phyloP scores from a whole-genome alignment of 2,113 vertebrate species.

The Heteronetta atricapilla region DNA sequence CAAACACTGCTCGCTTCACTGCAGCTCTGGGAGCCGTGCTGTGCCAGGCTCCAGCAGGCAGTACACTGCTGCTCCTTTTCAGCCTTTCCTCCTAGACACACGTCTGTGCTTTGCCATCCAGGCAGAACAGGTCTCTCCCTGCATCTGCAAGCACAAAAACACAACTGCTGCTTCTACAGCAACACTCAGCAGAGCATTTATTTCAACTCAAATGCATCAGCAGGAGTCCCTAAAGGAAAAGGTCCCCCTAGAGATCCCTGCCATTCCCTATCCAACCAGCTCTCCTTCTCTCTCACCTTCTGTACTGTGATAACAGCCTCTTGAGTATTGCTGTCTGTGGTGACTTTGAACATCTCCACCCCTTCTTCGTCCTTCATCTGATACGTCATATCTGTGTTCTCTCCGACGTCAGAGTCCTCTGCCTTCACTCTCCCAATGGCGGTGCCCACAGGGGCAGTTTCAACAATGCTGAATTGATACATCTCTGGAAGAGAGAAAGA shows the following conservation, averaged over 20 bases:
- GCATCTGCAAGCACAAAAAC: neutral
- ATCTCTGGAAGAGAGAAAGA: constrained; percentile 81
- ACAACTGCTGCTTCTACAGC: neutral
- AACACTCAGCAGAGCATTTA: neutral
- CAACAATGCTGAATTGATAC: constrained; percentile 94
- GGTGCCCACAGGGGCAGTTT: constrained; percentile 86
- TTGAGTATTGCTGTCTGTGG: constrained; percentile 90
- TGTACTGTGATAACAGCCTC: constrained; percentile 90
- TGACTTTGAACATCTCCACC: constrained; percentile 87
- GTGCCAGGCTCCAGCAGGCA: neutral
- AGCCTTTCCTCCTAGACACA: neutral
- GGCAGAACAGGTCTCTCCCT: neutral
- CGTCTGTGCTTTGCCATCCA: neutral
- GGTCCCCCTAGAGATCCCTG: neutral
- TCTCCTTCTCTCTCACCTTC: constrained; percentile 77
- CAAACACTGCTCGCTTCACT: neutral
- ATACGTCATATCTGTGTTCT: constrained; percentile 97
- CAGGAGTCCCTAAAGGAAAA: neutral
- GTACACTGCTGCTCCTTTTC: neutral
- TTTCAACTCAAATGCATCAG: neutral
- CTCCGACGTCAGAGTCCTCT: constrained; percentile 91
- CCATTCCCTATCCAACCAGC: neutral
- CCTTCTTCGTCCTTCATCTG: constrained; percentile 90
- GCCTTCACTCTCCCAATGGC: constrained; percentile 91
- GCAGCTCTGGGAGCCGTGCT: neutral